Base-by-base conservation (phyloP, 2,888 invertebrate species). In the Microctonus brassicae region DNA sequence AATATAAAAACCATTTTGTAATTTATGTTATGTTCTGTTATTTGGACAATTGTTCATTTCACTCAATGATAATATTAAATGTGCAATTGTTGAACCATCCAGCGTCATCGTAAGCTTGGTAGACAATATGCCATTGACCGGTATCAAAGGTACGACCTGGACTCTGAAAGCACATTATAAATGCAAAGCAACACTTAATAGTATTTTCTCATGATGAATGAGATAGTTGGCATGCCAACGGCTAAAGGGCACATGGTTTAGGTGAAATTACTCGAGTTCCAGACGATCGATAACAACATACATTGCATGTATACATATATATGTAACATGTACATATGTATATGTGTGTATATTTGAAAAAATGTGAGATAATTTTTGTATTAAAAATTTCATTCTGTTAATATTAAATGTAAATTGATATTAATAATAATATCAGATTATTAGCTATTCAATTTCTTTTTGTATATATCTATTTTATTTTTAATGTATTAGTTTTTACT, bases 71-170 rank as follows among this genome's bases (percentile, higher is more conserved):
- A 53, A 86, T 82, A 72, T 80, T 88, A 81, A 89, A 89, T 74
- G 87, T 86, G 83, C 90, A 90, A 78, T 87, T 86, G 68, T 88
- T 88, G 70, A 86, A 85, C 85, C 89, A 89, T 26, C 89, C 89
- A 11, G 88, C 88, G 20, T 87, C 87, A 79, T 90, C 90, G 76
- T 82, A 86, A 9, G 89, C 89, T 73, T 88, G 88, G 80, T 89
- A 90, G 74, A 88, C 88, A 70, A 89, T 84, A 75, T 88, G 87
- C 80, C 89, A 89, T 11, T 86, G 88, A 7, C 89, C 89, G 57
- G 86, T 74, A 34, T 86, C 84, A 76, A 90, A 88, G 55, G 81
- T 81, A 26, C 84, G 85, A 17, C 89, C 89, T 2, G 89, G 88
- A 73, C 83, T 88, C 88, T 89, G 86, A 20, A 83, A 79, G 64